These are phyloP conservation scores for Erannis defoliaria DNA, from an alignment of 2,888 invertebrate species.

Conservation along the genomic window DNA sequence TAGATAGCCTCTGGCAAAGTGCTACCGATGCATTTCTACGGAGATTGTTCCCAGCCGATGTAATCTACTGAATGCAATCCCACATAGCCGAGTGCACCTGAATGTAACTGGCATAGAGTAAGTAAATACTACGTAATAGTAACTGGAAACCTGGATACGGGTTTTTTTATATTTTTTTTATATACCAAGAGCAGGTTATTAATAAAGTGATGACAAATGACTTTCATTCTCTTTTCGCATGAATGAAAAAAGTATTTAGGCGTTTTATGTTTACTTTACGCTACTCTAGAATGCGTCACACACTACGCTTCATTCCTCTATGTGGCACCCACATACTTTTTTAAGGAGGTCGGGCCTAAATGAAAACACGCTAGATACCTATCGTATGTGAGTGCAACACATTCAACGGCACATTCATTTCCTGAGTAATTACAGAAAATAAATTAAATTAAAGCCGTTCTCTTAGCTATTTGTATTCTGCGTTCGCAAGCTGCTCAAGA, in stretches of 20 bases:
- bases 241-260: conserved; percentile 9
- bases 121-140: too few relatives aligned
- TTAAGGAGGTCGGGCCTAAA: conserved; percentile 37
- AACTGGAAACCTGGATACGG: too few relatives aligned
- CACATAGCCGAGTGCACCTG: too few relatives aligned
- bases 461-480: conserved; percentile 18
- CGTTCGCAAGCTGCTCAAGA: conserved; percentile 14
- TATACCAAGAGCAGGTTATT: too few relatives aligned
- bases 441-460: conserved; percentile 12
- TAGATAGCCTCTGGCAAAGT: too few relatives aligned
- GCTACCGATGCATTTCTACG: too few relatives aligned
- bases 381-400: conserved; percentile 24
- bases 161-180: too few relatives aligned
- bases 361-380: conserved; percentile 38
- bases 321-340: conserved; percentile 15
- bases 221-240: background rate
- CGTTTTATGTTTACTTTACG: conserved; percentile 11
- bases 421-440: conserved; percentile 15
- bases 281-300: conserved; percentile 2
- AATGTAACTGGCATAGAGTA: too few relatives aligned
- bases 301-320: background rate
- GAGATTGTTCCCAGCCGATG: too few relatives aligned
- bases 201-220: background rate
- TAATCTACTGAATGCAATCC: too few relatives aligned
- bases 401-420: conserved; percentile 14